Evolutionary conservation across 2,888 invertebrate genomes (phyloP).

Genomic region (Cactoblastis cactorum): DNA sequence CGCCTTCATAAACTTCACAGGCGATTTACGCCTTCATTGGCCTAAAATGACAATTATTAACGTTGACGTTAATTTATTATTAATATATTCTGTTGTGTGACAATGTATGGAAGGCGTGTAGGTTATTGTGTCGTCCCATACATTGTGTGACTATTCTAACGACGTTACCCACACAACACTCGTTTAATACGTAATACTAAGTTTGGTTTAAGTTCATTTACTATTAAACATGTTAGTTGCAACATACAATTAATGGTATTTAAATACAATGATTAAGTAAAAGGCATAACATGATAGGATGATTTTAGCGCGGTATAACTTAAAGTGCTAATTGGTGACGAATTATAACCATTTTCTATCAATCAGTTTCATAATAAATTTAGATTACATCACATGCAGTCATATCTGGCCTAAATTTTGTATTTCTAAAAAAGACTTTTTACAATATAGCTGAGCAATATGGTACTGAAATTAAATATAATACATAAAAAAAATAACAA

Average conservation of each 20-base stretch:
- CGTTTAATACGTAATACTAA: slow-evolving; percentile 36
- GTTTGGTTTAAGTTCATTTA: slow-evolving; percentile 35
- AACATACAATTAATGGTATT: background rate
- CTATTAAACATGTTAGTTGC: slow-evolving; percentile 3
- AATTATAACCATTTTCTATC: background rate
- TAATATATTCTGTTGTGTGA: slow-evolving; percentile 35
- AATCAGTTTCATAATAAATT: background rate
- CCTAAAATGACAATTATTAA: slow-evolving; percentile 18
- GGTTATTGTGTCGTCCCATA: slow-evolving; percentile 40
- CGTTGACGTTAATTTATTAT: slow-evolving; percentile 23
- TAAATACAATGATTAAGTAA: slow-evolving; percentile 2
- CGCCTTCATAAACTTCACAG: background rate
- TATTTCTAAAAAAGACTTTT: background rate
- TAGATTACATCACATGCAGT: background rate
- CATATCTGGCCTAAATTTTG: background rate
- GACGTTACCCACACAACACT: slow-evolving; percentile 20
- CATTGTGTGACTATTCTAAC: slow-evolving; percentile 37
- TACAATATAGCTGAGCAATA: background rate
- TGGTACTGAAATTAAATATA: background rate
- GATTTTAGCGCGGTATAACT: background rate
- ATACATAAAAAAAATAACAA: background rate
- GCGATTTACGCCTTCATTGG: slow-evolving; percentile 4
- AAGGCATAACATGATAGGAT: slow-evolving; percentile 13
- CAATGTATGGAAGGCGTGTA: slow-evolving; percentile 51
- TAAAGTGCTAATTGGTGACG: background rate